Evolutionary conservation across 2,888 invertebrate species (phyloP).

Genomic region (Cordilura impudica): DNA sequence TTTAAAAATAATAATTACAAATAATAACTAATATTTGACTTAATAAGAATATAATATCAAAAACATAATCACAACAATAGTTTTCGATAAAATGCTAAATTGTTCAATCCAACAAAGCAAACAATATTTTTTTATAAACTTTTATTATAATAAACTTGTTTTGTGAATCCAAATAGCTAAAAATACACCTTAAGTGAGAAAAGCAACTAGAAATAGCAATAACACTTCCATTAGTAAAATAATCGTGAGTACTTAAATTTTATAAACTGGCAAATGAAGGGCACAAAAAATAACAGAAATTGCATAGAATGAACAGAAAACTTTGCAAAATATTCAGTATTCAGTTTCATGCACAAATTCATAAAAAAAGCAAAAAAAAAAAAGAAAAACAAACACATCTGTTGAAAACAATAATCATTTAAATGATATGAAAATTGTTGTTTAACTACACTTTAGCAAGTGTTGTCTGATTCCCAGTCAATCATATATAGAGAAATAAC

Average conservation of each 20-base stretch:
- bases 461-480: constrained; percentile 42
- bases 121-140: constrained; percentile 21
- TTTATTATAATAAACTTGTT: constrained; percentile 46
- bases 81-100: neutral
- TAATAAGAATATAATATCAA: too few species aligned
- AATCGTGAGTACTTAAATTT: constrained; percentile 56
- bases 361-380: neutral
- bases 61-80: too few species aligned
- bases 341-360: neutral
- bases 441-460: constrained; percentile 25
- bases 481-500: constrained; percentile 25
- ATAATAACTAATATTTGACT: too few species aligned
- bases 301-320: constrained; percentile 36
- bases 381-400: too few species aligned
- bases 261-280: constrained; percentile 52
- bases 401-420: constrained; percentile 49
- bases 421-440: constrained; percentile 44
- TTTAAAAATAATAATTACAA: too few species aligned
- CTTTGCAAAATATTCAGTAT: constrained; percentile 4
- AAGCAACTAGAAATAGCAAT: constrained; percentile 6
- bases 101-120: neutral
- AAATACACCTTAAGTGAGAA: constrained; percentile 32
- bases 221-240: neutral
- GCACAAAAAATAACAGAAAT: constrained; percentile 21
- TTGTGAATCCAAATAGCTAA: neutral